Percentiles rank a stretch among this genome's conserved stretches.
phyloP scores from a whole-genome alignment of 2,797 vertebrate species.

The Garrulus glandarius region DNA sequence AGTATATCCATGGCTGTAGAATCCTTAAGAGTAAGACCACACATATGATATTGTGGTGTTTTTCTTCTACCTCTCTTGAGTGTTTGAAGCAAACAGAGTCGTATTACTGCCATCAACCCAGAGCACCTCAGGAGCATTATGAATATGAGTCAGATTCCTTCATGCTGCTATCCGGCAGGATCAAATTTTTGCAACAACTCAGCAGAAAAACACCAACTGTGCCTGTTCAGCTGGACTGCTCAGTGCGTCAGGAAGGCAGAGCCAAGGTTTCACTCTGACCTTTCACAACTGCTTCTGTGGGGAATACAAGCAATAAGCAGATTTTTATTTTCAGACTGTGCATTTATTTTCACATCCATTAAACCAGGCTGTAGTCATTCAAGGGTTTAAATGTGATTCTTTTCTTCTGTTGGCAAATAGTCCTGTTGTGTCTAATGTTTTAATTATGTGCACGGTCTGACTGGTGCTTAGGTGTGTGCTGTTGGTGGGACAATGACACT shows the following conservation, averaged over 20 bases:
- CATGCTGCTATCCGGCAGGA: neutral
- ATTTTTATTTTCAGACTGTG: neutral
- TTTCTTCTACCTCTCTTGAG: neutral
- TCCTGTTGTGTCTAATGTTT: neutral
- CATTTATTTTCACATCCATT: neutral
- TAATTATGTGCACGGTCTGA: neutral
- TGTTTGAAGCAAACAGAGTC: neutral
- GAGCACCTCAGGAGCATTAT: neutral
- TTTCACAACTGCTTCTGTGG: neutral
- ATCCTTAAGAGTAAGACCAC: neutral
- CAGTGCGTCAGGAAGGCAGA: neutral
- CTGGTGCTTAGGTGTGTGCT: neutral
- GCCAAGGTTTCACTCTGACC: neutral
- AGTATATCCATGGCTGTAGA: neutral
- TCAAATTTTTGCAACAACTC: neutral
- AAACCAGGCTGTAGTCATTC: neutral
- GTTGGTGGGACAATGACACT: neutral
- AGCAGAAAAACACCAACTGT: neutral
- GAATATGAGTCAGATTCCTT: neutral
- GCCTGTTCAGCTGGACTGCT: neutral
- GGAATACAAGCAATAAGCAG: neutral
- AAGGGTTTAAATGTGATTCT: neutral
- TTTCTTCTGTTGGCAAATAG: neutral
- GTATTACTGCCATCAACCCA: neutral
- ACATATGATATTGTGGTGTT: neutral